Conservation (phyloP, 2,797 vertebrate species). For the Mormyrops attenuatus region DNA sequence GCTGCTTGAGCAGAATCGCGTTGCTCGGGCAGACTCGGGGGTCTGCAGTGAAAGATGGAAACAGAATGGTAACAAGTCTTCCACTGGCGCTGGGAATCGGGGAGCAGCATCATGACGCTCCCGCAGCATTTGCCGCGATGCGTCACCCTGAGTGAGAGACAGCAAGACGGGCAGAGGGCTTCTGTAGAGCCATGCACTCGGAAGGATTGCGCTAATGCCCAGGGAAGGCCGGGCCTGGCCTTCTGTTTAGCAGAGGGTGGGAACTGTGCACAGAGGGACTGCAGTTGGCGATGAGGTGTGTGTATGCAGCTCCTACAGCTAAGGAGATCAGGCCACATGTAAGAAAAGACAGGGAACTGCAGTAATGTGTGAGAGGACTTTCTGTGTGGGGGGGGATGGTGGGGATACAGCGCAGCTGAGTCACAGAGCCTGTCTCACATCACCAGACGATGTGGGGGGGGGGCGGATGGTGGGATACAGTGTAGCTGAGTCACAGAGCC, state of each 20-base stretch:
- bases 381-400: neutral
- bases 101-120: slow-evolving; percentile 35
- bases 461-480: neutral
- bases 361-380: neutral
- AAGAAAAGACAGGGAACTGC: neutral
- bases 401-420: too few relatives aligned
- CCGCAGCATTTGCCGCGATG: slow-evolving; percentile 36
- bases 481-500: neutral
- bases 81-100: slow-evolving; percentile 24
- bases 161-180: neutral
- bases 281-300: neutral
- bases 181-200: slow-evolving; percentile 10
- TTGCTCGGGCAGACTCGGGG: slow-evolving; percentile 24
- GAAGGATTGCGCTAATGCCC: slow-evolving; percentile 29
- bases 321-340: neutral
- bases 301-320: neutral
- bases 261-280: slow-evolving; percentile 1
- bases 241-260: neutral
- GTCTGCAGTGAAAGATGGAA: slow-evolving; percentile 45
- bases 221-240: neutral
- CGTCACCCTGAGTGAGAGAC: neutral
- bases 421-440: too few relatives aligned
- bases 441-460: slow-evolving; percentile 33
- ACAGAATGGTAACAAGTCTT: slow-evolving; percentile 48
- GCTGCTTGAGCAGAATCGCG: slow-evolving; percentile 3